phyloP scores from a whole-genome alignment of 2,797 vertebrate species.

The Rhabdomys pumilio region DNA sequence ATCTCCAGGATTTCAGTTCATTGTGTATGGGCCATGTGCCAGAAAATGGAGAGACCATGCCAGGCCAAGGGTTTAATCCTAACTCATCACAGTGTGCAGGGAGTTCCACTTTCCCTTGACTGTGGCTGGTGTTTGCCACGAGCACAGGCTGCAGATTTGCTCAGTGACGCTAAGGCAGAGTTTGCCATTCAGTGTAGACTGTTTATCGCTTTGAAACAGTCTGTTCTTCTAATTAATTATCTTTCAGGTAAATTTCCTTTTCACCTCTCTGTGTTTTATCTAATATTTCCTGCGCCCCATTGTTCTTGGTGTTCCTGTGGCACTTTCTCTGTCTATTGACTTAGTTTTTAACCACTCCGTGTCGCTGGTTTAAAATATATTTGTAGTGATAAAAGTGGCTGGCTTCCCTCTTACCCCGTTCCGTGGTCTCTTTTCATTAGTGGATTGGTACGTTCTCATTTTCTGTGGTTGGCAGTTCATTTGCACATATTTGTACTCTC shows the following conservation, averaged over 20 bases:
- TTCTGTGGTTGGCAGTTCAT: neutral
- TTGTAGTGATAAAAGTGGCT: slow-evolving; percentile 1
- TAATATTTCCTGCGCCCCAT: neutral
- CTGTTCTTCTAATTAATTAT: slow-evolving; percentile 17
- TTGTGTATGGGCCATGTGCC: neutral
- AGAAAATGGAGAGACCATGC: neutral
- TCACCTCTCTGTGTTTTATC: neutral
- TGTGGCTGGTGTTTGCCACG: neutral
- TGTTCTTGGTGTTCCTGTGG: neutral
- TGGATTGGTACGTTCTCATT: slow-evolving; percentile 28
- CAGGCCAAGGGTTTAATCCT: neutral
- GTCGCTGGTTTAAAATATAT: slow-evolving; percentile 23
- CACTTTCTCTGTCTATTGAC: neutral
- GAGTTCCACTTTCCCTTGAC: neutral
- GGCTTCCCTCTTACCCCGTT: neutral
- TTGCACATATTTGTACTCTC: slow-evolving; percentile 18
- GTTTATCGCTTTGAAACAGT: neutral
- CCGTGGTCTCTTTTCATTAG: slow-evolving; percentile 32
- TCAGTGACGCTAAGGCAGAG: neutral
- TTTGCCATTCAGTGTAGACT: neutral
- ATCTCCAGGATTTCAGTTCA: neutral
- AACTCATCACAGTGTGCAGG: neutral
- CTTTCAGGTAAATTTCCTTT: slow-evolving; percentile 24
- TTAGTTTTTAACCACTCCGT: slow-evolving; percentile 12
- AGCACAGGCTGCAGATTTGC: neutral